Evolutionary conservation across 2,113 vertebrate genomes (phyloP).

Genomic region (Lampris megalopsis): DNA sequence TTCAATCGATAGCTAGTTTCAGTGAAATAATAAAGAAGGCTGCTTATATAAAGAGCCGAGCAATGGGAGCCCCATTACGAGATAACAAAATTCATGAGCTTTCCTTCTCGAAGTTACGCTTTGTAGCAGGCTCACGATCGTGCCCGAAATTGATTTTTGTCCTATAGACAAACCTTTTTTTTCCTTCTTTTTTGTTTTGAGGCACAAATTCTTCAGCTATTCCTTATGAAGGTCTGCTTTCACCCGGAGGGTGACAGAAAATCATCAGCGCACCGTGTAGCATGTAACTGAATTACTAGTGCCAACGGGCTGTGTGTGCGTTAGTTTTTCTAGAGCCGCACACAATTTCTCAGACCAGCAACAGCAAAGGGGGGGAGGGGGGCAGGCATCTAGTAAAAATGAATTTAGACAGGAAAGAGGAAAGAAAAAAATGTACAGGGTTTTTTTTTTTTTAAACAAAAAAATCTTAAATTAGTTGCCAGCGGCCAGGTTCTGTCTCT

Average conservation of each 20-base stretch:
- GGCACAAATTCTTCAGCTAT: background rate
- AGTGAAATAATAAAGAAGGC: background rate
- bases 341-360: conserved; percentile 11
- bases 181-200: background rate
- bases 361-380: conserved; percentile 4
- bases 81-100: background rate
- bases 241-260: background rate
- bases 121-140: background rate
- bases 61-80: background rate
- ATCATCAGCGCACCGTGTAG: background rate
- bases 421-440: background rate
- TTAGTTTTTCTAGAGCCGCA: conserved; percentile 9
- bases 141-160: background rate
- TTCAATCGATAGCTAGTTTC: background rate
- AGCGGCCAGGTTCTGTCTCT: background rate
- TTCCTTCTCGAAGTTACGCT: background rate
- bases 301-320: conserved; percentile 12
- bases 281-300: conserved; percentile 20
- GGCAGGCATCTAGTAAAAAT: background rate
- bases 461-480: background rate
- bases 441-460: background rate
- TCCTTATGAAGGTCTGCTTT: background rate
- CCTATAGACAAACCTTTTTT: background rate
- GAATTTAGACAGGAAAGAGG: background rate
- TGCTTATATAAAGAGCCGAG: background rate